phyloP scores from a whole-genome alignment of 2,888 invertebrate genomes.

The Erannis defoliaria region DNA sequence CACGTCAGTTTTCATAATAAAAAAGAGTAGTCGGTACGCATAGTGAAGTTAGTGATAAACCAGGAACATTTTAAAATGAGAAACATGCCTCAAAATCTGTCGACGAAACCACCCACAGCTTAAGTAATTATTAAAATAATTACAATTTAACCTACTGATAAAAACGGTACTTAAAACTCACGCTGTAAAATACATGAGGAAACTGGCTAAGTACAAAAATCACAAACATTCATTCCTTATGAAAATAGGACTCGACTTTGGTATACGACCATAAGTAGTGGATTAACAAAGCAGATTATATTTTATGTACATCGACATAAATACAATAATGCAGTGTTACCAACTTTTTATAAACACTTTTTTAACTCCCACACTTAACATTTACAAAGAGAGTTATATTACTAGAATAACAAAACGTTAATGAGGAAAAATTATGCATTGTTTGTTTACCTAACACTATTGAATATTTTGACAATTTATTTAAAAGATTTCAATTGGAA shows the following conservation, averaged over 20 bases:
- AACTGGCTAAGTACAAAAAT: conserved; percentile 75
- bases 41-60: not conserved
- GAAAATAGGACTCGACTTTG: conserved; percentile 49
- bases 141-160: conserved; percentile 19
- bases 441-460: no score
- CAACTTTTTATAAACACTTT: no score
- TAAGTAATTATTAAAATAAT: conserved; percentile 27
- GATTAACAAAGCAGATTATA: conserved; percentile 32
- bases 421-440: no score
- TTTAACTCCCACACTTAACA: no score
- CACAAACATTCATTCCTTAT: conserved; percentile 66
- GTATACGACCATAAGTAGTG: conserved; percentile 47
- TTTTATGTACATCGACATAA: conserved; percentile 20
- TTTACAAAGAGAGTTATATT: no score
- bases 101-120: conserved; percentile 20
- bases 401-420: no score
- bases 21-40: not conserved
- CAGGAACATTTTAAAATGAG: not conserved
- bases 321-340: not conserved
- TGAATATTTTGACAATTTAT: no score
- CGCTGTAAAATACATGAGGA: conserved; percentile 41
- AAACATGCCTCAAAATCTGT: conserved; percentile 27
- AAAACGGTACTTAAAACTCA: conserved; percentile 36
- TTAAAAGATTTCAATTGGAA: no score
- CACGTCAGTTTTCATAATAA: no score